Conservation (phyloP, 2,888 invertebrate genomes). For the Synanthedon tipuliformis region DNA sequence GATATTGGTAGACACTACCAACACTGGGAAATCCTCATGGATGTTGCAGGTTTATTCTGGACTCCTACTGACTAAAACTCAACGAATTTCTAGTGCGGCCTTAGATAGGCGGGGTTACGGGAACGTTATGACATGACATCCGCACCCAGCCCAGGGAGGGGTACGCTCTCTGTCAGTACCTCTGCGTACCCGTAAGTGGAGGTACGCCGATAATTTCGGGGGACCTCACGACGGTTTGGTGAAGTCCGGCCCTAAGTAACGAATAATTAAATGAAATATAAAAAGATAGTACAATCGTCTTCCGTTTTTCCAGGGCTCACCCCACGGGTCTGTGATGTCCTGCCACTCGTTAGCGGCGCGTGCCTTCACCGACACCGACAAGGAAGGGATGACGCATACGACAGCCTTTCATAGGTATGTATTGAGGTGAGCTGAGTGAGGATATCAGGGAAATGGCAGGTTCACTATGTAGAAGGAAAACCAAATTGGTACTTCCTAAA, state of each 20-base stretch:
- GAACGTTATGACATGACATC: not conserved
- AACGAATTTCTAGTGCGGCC: no score
- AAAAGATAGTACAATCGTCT: not conserved
- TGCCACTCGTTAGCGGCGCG: conserved; percentile 64
- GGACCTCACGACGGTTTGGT: not conserved
- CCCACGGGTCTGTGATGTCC: conserved; percentile 67
- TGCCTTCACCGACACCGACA: conserved; percentile 53
- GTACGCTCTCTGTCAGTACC: no score
- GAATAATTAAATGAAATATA: not conserved
- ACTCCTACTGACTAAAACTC: no score
- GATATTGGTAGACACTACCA: not conserved
- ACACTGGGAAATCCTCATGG: no score
- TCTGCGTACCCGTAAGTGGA: no score
- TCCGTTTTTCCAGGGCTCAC: conserved; percentile 43
- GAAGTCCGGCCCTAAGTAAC: not conserved
- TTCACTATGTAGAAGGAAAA: not conserved
- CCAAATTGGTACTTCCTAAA: no score
- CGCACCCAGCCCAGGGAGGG: not conserved
- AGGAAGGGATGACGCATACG: conserved; percentile 42
- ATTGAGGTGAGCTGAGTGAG: no score
- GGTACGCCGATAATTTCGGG: no score
- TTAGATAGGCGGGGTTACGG: no score
- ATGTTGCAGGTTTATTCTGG: no score
- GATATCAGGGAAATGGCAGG: not conserved
- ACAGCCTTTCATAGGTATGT: conserved; percentile 48